A percentile compares a stretch with the other conserved stretches of the same genome.
phyloP scores from a whole-genome alignment of 2,888 invertebrate species.

The Leptopilina myrica region DNA sequence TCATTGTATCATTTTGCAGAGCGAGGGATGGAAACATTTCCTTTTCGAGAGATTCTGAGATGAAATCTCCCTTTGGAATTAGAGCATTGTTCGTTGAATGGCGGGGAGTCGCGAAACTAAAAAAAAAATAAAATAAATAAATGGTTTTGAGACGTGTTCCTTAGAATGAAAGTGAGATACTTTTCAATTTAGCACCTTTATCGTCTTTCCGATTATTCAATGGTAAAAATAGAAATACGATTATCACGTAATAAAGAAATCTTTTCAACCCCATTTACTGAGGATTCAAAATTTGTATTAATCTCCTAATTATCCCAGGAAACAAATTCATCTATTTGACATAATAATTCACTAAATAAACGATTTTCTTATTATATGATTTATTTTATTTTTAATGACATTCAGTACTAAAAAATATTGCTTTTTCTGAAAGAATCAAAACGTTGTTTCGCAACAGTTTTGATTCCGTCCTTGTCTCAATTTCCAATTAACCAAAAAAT shows the following conservation, averaged over 20 bases:
- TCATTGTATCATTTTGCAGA: constrained; percentile 52
- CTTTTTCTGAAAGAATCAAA: no score
- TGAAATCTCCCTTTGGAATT: constrained; percentile 25
- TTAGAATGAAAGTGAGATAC: constrained; percentile 19
- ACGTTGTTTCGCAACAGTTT: no score
- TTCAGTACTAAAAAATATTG: no score
- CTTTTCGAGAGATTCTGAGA: not conserved
- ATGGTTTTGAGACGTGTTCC: constrained; percentile 27
- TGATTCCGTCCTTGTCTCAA: no score
- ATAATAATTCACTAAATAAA: no score
- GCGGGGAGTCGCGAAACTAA: constrained; percentile 23
- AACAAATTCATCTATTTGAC: no score
- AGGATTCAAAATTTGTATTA: no score
- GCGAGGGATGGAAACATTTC: constrained; percentile 32
- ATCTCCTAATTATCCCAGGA: no score
- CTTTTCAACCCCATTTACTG: not conserved
- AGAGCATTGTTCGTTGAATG: constrained; percentile 22
- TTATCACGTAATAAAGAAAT: not conserved
- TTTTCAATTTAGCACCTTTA: not conserved
- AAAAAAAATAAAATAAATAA: constrained; percentile 12
- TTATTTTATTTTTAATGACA: no score
- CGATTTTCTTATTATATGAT: no score
- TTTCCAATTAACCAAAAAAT: no score
- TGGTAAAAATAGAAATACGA: not conserved
- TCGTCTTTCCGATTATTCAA: no score